phyloP scores from a whole-genome alignment of 1,140 invertebrate genomes.

The Cephus cinctus region DNA sequence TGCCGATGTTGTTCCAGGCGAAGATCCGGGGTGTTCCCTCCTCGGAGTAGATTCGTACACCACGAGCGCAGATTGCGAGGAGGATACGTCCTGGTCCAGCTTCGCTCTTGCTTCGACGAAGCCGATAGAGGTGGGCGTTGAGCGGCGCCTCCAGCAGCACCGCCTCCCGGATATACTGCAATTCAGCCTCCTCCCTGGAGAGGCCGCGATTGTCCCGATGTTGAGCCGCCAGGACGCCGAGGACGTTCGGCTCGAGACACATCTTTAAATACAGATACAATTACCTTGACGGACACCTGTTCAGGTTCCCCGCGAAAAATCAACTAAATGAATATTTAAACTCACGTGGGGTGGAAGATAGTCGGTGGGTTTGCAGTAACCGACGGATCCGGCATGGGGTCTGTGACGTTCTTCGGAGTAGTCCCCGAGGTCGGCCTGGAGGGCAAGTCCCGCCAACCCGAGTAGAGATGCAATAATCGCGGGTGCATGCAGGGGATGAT shows the following conservation, averaged over 20 bases:
- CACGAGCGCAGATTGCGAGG: conserved; percentile 81
- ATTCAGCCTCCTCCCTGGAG: conserved; percentile 74
- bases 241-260: conserved; percentile 59
- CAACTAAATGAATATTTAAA: conserved; percentile 11
- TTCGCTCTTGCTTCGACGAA: conserved; percentile 82
- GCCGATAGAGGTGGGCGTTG: conserved; percentile 88
- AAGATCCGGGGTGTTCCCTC: conserved; percentile 72
- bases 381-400: conserved; percentile 62
- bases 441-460: conserved; percentile 78
- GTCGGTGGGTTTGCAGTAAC: conserved; percentile 81
- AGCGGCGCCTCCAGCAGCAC: conserved; percentile 82
- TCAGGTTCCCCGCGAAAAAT: conserved; percentile 7
- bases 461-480: conserved; percentile 60
- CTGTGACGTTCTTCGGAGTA: conserved; percentile 59
- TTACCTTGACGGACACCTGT: conserved; percentile 1
- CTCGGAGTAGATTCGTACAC: conserved; percentile 79
- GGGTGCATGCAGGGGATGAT: conserved; percentile 66
- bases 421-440: conserved; percentile 91
- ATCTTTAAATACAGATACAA: conserved; percentile 37
- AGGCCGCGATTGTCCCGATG: conserved; percentile 77
- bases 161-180: conserved; percentile 86
- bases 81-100: conserved; percentile 70
- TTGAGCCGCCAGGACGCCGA: conserved; percentile 60
- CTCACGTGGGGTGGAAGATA: conserved; percentile 66
- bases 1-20: conserved; percentile 90